Conservation (phyloP, 2,797 vertebrate species). For the Pseudocheirus occidentalis region DNA sequence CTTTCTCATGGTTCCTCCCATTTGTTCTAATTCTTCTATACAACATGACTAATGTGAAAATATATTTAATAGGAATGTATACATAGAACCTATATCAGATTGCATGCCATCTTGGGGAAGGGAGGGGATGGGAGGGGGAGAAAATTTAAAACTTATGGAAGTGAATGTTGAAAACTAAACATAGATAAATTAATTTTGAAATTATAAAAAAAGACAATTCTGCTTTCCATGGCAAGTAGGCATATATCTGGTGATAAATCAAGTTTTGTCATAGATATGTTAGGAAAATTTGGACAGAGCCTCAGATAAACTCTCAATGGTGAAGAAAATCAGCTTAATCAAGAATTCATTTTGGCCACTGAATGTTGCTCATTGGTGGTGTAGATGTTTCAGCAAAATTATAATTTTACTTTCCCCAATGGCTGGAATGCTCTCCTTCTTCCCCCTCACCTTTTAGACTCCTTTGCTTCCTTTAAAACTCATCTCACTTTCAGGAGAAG, state of each 20-base stretch:
- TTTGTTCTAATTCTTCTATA: too few relatives aligned
- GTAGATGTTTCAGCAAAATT: neutral
- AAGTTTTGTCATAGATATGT: neutral
- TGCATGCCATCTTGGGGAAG: too few relatives aligned
- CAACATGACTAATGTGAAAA: too few relatives aligned
- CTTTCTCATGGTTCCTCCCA: too few relatives aligned
- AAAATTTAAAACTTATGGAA: too few relatives aligned
- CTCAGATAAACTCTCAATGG: neutral
- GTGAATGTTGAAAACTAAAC: too few relatives aligned
- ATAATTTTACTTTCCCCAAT: neutral
- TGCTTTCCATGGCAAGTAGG: neutral
- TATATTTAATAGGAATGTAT: too few relatives aligned
- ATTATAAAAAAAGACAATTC: neutral
- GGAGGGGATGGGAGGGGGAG: too few relatives aligned
- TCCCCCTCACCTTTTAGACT: neutral
- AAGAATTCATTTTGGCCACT: neutral
- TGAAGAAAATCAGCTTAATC: neutral
- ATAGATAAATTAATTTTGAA: too few relatives aligned
- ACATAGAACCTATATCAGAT: too few relatives aligned
- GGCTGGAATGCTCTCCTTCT: neutral
- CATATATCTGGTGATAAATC: neutral
- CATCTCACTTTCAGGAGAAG: neutral
- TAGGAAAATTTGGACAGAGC: neutral
- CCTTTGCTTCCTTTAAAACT: neutral
- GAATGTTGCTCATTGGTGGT: too few relatives aligned